These are phyloP conservation scores for Hylaeus volcanicus DNA, from an alignment of 1,140 invertebrate species.

Conservation along the genomic window DNA sequence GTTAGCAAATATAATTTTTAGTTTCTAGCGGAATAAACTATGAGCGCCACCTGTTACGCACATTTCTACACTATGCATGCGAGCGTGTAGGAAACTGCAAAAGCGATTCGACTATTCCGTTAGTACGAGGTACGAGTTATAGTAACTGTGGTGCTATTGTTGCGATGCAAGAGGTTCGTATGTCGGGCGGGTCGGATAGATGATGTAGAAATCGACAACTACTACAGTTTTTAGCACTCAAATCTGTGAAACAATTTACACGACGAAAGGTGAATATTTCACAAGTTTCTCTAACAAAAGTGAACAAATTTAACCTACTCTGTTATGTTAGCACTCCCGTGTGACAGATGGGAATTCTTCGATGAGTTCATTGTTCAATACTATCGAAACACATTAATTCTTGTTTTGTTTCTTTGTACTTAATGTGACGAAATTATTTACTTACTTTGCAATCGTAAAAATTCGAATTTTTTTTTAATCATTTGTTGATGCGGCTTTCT, in stretches of 20 bases:
- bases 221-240: slow-evolving; percentile 9
- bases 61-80: too few species aligned
- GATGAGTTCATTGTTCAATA: neutral
- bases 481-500: neutral
- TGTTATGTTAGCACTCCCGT: neutral
- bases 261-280: slow-evolving; percentile 24
- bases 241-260: slow-evolving; percentile 8
- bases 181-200: slow-evolving; percentile 38
- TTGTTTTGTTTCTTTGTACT: neutral
- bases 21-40: too few species aligned
- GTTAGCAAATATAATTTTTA: too few species aligned
- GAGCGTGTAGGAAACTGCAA: neutral
- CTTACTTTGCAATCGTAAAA: neutral
- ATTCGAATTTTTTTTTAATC: neutral
- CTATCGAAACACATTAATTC: slow-evolving; percentile 10
- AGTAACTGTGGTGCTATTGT: slow-evolving; percentile 27
- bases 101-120: slow-evolving; percentile 7
- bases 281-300: neutral
- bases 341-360: slow-evolving; percentile 26
- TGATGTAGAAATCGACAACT: slow-evolving; percentile 38
- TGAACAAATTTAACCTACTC: neutral
- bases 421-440: neutral
- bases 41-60: too few species aligned
- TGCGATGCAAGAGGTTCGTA: slow-evolving; percentile 21
- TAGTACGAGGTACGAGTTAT: slow-evolving; percentile 32